Percentiles rank a stretch among this genome's conserved stretches.
Evolutionary conservation across 2,888 invertebrate species (phyloP).

Genomic region (Dicycla oo): DNA sequence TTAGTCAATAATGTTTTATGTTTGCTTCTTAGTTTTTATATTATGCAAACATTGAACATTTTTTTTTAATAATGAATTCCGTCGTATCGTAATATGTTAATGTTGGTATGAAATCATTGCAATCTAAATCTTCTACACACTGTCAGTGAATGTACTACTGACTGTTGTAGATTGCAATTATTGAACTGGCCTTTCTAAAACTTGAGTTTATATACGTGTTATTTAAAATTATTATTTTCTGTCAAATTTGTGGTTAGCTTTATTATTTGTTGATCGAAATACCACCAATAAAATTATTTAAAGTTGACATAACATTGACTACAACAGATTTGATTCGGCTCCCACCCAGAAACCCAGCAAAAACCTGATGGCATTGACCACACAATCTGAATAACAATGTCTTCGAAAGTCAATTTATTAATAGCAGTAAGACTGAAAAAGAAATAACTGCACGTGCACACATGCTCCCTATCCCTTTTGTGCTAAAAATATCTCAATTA

Average conservation of each 20-base stretch:
- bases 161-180: not conserved
- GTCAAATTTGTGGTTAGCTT: not conserved
- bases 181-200: not conserved
- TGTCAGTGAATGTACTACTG: too few relatives aligned
- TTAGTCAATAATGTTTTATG: not conserved
- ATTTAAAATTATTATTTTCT: not conserved
- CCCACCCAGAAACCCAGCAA: not conserved
- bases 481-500: slow-evolving; percentile 36
- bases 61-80: not conserved
- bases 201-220: not conserved
- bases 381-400: not conserved
- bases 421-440: slow-evolving; percentile 19
- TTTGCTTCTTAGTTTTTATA: not conserved
- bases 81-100: not conserved
- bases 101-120: not conserved
- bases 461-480: slow-evolving; percentile 11
- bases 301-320: not conserved
- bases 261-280: not conserved
- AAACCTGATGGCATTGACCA: not conserved
- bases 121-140: too few relatives aligned
- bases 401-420: slow-evolving; percentile 11
- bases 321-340: not conserved
- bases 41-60: not conserved
- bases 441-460: slow-evolving; percentile 17
- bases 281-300: not conserved